Percentiles rank a stretch among this genome's conserved stretches.
These are phyloP conservation scores for Ardeotis arabs DNA, from an alignment of 2,113 vertebrate genomes.

Conservation along the genomic window DNA sequence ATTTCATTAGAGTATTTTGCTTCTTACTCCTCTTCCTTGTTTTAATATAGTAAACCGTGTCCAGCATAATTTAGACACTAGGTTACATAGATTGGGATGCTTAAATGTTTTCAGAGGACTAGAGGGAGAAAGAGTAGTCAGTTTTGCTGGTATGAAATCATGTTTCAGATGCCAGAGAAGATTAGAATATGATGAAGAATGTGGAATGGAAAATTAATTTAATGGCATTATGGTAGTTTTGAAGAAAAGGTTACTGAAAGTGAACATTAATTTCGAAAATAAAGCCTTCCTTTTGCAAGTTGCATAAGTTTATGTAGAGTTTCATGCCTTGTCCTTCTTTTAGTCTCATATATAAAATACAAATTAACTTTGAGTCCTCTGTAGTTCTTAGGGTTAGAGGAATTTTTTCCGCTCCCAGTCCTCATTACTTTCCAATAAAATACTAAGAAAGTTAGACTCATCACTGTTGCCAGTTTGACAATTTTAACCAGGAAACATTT, in stretches of 20 bases:
- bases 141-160: not conserved
- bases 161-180: not conserved
- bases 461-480: not conserved
- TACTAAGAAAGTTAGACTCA: not conserved
- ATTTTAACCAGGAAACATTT: not conserved
- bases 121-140: not conserved
- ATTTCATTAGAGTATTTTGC: not conserved
- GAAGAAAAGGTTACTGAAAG: not conserved
- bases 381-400: not conserved
- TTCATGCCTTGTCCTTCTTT: not conserved
- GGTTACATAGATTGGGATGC: not conserved
- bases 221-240: not conserved
- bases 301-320: not conserved
- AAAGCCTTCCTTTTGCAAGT: not conserved
- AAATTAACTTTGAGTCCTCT: not conserved
- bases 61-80: not conserved
- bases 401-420: not conserved
- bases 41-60: not conserved
- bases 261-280: not conserved
- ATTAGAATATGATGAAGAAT: constrained; percentile 2
- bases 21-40: not conserved
- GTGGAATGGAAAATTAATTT: constrained; percentile 48
- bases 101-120: not conserved
- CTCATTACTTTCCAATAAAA: not conserved
- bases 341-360: not conserved